Evolutionary conservation across 1,140 invertebrate species (phyloP), one percentile per base, ranked within the genome.

Genomic region (Asobara japonica): DNA sequence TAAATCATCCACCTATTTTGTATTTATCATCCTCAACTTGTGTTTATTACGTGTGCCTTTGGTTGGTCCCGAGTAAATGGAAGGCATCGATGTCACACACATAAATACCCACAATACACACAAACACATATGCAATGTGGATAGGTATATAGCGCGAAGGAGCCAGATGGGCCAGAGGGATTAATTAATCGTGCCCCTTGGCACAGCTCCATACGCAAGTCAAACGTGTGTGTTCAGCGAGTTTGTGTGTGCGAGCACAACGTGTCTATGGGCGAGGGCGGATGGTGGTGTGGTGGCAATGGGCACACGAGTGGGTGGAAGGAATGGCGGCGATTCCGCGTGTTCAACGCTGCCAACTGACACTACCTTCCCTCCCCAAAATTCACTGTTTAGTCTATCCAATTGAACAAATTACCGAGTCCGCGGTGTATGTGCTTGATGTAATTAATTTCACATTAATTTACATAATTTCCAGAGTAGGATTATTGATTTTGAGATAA

Each of bases 161-260:
- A 76, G 65, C 72, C 75, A 74, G 72, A 76, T 74, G 75, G 69
- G 30, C 65, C 48, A 60, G 71, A 72, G 67, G 66, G 68, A 74
- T 74, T 74, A 72, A 74, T 76, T 74, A 72, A 74, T 76, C 66
- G 69, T 66, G 69, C 69, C 73, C 73, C 69, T 72, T 74, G 75
- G 75, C 75, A 74, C 41, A 30, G 69, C 60, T 74, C 72, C 72
- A 74, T 31, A 29, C 5, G 60, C n/a, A 7, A 31, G n/a, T 18
- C 1, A 62, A 62, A 56, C 8, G 51, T 38, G 62, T 33, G n/a
- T 60, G 51, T 18, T 25, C 11, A 5, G 51, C 51, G 11, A 3
- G 51, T 60, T 22, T 60, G 51, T 64, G 51, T 56, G 51, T 18
- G 51, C 25, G 18, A 56, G 25, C 8, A 56, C 51, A 56, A 56